phyloP scores from a whole-genome alignment of 2,888 invertebrate species.

The Archips crataeganus region DNA sequence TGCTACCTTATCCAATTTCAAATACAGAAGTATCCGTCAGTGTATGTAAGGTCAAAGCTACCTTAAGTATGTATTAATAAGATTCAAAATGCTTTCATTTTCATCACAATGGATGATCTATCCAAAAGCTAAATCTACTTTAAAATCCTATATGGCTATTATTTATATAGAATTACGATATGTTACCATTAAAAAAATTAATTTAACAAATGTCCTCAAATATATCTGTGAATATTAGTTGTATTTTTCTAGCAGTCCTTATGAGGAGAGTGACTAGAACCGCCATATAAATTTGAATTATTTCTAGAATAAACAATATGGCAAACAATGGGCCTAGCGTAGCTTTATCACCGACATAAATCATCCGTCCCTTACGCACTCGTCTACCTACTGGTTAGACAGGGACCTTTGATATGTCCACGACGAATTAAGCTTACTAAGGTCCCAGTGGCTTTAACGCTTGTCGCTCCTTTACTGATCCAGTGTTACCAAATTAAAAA shows the following conservation, averaged over 20 bases:
- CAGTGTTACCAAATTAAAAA: too few relatives aligned
- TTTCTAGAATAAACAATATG: not conserved
- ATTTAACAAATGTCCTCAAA: not conserved
- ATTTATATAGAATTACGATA: not conserved
- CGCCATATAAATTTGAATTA: not conserved
- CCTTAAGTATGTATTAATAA: not conserved
- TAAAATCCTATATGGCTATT: not conserved
- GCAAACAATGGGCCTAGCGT: not conserved
- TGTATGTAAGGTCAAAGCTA: too few relatives aligned
- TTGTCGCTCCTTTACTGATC: not conserved
- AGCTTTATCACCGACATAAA: not conserved
- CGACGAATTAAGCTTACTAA: not conserved
- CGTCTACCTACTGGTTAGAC: not conserved
- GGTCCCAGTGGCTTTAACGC: not conserved
- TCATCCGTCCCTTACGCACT: not conserved
- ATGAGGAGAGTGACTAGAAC: not conserved
- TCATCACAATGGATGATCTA: not conserved
- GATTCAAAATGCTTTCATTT: not conserved
- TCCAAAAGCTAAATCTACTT: not conserved
- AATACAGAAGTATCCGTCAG: too few relatives aligned
- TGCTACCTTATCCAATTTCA: not conserved
- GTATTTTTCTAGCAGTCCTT: not conserved
- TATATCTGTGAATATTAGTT: conserved; percentile 2
- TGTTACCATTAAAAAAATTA: not conserved
- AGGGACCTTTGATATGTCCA: not conserved